These are phyloP conservation scores for Palythoa heliodiscus DNA, from an alignment of 92 coral and sea anemone species.

Conservation along the genomic window DNA sequence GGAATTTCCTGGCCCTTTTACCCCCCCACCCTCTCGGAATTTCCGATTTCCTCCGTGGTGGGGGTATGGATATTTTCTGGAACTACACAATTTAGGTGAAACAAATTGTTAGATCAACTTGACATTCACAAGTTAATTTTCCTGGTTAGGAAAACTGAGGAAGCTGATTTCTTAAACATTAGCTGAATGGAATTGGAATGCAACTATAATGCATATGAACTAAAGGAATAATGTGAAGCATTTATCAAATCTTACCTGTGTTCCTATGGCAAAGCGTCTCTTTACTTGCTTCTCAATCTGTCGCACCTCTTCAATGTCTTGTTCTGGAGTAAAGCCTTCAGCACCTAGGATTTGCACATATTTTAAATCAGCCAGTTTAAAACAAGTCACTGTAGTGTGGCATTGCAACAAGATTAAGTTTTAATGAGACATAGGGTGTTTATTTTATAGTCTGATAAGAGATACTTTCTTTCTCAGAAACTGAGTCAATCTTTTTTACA, in stretches of 20 bases:
- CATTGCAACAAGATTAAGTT: neutral
- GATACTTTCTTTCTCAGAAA: neutral
- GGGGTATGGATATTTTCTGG: no score
- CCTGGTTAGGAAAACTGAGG: no score
- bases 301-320: constrained; percentile 91
- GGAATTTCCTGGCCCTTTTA: no score
- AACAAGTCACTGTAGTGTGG: neutral
- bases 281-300: constrained; percentile 97
- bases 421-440: neutral
- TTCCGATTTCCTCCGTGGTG: no score
- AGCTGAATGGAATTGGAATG: no score
- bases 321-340: constrained; percentile 95
- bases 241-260: constrained; percentile 64
- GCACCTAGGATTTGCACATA: constrained; percentile 64
- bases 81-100: no score
- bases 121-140: no score
- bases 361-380: neutral
- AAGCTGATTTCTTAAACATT: no score
- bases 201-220: no score
- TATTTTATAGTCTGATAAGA: no score
- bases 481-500: neutral
- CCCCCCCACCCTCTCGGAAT: no score
- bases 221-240: neutral
- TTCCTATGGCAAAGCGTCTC: constrained; percentile 96
- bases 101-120: no score